A percentile compares a stretch with the other conserved stretches of the same genome.
phyloP scores from a whole-genome alignment of 2,888 invertebrate species.

The Oegoconia quadripuncta region DNA sequence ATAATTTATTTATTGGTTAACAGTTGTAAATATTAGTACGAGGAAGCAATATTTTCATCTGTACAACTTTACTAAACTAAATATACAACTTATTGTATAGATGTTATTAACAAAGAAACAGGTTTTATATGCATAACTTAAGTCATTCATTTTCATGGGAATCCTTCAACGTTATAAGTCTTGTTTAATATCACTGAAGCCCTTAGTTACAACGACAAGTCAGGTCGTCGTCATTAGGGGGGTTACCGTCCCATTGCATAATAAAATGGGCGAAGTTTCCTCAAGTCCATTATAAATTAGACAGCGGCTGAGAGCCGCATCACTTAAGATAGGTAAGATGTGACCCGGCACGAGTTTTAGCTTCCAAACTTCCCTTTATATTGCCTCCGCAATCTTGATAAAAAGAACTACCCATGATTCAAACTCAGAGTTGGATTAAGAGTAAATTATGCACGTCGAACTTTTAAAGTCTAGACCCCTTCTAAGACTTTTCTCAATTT shows the following conservation, averaged over 20 bases:
- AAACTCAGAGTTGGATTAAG: constrained; percentile 67
- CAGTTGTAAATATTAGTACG: not conserved
- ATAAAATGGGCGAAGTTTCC: constrained; percentile 78
- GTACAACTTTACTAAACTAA: not conserved
- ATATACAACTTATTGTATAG: no score
- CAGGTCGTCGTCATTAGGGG: constrained; percentile 75
- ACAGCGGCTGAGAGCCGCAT: constrained; percentile 75
- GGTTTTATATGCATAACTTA: no score
- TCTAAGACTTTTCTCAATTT: constrained; percentile 30
- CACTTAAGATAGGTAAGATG: constrained; percentile 78
- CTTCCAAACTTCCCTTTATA: constrained; percentile 67
- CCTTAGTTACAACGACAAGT: constrained; percentile 64
- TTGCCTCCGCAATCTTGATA: constrained; percentile 71
- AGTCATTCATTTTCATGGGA: constrained; percentile 46
- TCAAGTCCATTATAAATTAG: constrained; percentile 79
- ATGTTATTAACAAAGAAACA: no score
- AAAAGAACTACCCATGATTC: constrained; percentile 74
- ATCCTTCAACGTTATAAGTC: constrained; percentile 57
- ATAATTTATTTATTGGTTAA: no score
- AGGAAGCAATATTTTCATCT: not conserved
- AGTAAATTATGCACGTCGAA: constrained; percentile 50
- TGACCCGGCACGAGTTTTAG: constrained; percentile 72
- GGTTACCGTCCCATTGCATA: constrained; percentile 77
- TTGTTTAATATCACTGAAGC: constrained; percentile 64
- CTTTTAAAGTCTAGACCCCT: constrained; percentile 41